Percentiles rank a stretch among this genome's conserved stretches.
Conservation (phyloP, 2,797 vertebrate species). For the Acipenser oxyrinchus region DNA sequence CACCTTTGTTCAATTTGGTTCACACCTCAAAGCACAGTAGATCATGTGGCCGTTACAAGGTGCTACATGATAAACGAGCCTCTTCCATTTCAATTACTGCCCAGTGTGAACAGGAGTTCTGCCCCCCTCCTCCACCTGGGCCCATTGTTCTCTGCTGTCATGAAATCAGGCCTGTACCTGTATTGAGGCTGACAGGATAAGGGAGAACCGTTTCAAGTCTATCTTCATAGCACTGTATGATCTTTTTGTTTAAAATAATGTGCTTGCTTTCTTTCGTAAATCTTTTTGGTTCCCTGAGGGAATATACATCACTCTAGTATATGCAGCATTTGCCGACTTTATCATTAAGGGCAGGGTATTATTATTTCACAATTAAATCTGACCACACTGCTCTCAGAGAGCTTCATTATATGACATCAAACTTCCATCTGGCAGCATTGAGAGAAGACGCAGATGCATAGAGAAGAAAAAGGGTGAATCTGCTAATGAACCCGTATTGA, state of each 20-base stretch:
- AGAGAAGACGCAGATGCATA: conserved; percentile 1
- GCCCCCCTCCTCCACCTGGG: not conserved
- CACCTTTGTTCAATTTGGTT: too few relatives aligned
- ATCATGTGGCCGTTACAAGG: not conserved
- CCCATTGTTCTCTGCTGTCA: not conserved
- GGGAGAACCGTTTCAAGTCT: too few relatives aligned
- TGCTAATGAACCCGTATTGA: conserved; percentile 5
- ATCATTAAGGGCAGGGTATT: conserved; percentile 1
- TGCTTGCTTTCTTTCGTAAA: not conserved
- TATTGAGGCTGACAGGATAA: not conserved
- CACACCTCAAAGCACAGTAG: not conserved
- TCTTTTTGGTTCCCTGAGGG: not conserved
- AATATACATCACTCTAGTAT: not conserved
- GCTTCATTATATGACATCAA: not conserved
- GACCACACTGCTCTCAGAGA: not conserved
- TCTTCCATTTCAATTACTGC: not conserved
- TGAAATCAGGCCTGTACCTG: not conserved
- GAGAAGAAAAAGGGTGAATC: not conserved
- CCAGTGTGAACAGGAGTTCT: not conserved
- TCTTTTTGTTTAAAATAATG: not conserved
- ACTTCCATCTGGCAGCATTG: conserved; percentile 9
- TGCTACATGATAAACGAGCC: not conserved
- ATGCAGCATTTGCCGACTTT: not conserved
- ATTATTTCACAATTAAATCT: not conserved
- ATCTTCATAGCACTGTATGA: not conserved